Evolutionary conservation across 2,888 invertebrate genomes (phyloP), one percentile per base, ranked within the genome.

Genomic region (Amphipoea lucens): DNA sequence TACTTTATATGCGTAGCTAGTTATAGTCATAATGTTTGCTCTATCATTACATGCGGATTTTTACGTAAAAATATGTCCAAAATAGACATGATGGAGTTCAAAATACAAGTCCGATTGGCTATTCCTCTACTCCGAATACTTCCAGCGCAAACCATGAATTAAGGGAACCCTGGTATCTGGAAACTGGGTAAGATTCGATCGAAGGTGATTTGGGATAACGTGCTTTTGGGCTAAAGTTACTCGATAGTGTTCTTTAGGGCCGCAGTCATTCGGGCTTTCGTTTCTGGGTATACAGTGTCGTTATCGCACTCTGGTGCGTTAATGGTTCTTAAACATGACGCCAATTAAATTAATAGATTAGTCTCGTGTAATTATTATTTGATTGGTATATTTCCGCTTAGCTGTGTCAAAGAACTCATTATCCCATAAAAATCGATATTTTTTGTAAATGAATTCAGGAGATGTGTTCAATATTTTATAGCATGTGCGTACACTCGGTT

Each of bases 401-500:
- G 9, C 23, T 29, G 48, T 48, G 68, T 77, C 70, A 83, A 74
- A 71, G 29, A 78, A 57, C 54, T 72, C 65, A 45, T 57, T 57
- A 48, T 72, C 51, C 1, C 45, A 74, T 82, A 62, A 65, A 85
- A 62, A 65, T 69, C 5, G n/a, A 73, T 71, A 63, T 72, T 72
- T 70, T 75, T 78, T 67, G 11, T 57, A 54, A 77, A 78, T 62
- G 1, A 45, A 42, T 63, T 79, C 69, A 77, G 78, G 74, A 81
- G 76, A 45, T 48, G 29, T 68, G 51, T 23, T 62, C n/a, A 66
- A 78, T 79, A 79, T 82, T 82, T 77, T 77, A 79, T 70, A n/a
- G 63, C 63, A 14, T 60, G 2, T 76, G 42, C 42, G 60, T 63
- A 67, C 81, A 78, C 36, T 68, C 23, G 60, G 67, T 72, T 78